phyloP scores from a whole-genome alignment of 2,797 vertebrate genomes.

The Clarias pachynema region DNA sequence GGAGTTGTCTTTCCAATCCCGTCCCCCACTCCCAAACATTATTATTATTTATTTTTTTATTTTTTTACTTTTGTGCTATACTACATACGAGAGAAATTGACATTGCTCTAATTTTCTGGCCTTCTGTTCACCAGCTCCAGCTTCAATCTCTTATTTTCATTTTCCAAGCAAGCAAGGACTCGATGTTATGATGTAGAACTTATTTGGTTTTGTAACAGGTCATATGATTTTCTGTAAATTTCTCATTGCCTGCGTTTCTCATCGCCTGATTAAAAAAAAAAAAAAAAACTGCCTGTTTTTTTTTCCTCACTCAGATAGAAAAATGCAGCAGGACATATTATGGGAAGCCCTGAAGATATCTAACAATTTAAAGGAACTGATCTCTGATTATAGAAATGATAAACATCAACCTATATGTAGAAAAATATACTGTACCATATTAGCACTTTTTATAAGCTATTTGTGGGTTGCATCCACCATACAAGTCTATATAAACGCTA shows the following conservation, averaged over 20 bases:
- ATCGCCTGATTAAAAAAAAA: background rate
- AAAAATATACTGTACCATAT: background rate
- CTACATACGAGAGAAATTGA: background rate
- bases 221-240: background rate
- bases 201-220: background rate
- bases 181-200: background rate
- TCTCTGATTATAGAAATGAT: background rate
- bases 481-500: background rate
- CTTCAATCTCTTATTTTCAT: background rate
- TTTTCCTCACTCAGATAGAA: background rate
- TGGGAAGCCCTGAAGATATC: background rate
- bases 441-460: background rate
- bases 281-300: background rate
- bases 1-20: background rate
- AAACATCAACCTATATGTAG: background rate
- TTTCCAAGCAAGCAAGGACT: background rate
- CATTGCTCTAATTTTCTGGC: background rate
- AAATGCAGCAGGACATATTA: background rate
- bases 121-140: background rate
- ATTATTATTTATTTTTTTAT: too few relatives aligned
- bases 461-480: background rate
- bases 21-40: too few relatives aligned
- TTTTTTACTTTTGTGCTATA: too few relatives aligned
- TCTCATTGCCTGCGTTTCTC: background rate
- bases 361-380: background rate